Conservation (phyloP, 2,888 invertebrate genomes). For the Alsophila aescularia region DNA sequence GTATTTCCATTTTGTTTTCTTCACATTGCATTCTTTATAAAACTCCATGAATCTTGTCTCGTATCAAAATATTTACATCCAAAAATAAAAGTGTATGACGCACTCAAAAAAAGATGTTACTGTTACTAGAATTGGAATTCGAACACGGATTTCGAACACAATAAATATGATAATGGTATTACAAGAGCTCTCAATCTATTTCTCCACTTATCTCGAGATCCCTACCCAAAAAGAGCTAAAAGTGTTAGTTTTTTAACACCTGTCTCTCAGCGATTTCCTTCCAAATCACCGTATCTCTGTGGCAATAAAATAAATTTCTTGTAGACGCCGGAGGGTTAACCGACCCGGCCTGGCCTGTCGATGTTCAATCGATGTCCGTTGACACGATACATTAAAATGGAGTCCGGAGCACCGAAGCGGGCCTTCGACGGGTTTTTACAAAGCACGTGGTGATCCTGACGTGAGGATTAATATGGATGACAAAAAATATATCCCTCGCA, state of each 20-base stretch:
- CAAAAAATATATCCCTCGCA: conserved; percentile 74
- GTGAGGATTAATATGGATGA: conserved; percentile 81
- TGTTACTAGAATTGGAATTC: conserved; percentile 63
- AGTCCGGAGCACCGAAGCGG: conserved; percentile 67
- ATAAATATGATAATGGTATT: conserved; percentile 73
- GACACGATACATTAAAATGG: conserved; percentile 83
- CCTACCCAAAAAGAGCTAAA: conserved; percentile 72
- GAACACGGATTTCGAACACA: conserved; percentile 64
- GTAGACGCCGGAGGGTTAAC: conserved; percentile 81
- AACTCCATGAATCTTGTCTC: conserved; percentile 63
- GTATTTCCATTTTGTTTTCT: conserved; percentile 69
- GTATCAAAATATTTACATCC: conserved; percentile 64
- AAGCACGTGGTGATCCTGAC: conserved; percentile 83
- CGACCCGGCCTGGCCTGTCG: conserved; percentile 68
- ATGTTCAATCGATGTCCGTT: conserved; percentile 83
- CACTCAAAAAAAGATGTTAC: conserved; percentile 56
- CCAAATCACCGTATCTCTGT: conserved; percentile 81
- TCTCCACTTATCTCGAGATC: conserved; percentile 73
- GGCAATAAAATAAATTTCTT: conserved; percentile 83
- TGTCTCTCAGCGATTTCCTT: conserved; percentile 80
- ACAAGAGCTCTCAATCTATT: conserved; percentile 77
- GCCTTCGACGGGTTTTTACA: conserved; percentile 80
- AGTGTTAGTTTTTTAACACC: conserved; percentile 83
- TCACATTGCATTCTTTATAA: conserved; percentile 65
- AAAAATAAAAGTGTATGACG: conserved; percentile 49